These are phyloP conservation scores for Monochamus alternatus DNA, from an alignment of 2,888 invertebrate genomes.

Conservation along the genomic window DNA sequence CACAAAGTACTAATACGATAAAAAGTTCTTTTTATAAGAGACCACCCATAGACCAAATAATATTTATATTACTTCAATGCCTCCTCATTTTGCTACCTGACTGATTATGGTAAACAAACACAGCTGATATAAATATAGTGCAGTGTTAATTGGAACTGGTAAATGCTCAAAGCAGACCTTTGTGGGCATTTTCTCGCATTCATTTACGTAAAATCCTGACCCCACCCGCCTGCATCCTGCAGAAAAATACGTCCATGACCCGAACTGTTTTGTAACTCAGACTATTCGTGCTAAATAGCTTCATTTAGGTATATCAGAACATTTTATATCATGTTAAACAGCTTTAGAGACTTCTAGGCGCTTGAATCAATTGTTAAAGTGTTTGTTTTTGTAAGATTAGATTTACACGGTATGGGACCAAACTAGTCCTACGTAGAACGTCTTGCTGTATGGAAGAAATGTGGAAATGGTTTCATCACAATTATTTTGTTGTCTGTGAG, in stretches of 20 bases:
- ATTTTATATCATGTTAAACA: slow-evolving; percentile 34
- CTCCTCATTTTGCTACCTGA: no score
- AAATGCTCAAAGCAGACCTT: background rate
- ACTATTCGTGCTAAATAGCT: slow-evolving; percentile 24
- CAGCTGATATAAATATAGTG: no score
- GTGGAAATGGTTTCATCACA: slow-evolving; percentile 8
- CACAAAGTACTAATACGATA: no score
- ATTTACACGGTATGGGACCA: slow-evolving; percentile 57
- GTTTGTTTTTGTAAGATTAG: slow-evolving; percentile 33
- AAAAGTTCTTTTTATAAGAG: no score
- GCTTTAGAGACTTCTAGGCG: slow-evolving; percentile 30
- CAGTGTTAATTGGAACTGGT: background rate
- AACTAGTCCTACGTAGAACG: slow-evolving; percentile 53
- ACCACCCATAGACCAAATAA: no score
- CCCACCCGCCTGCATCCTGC: background rate
- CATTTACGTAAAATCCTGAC: background rate
- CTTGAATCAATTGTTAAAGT: slow-evolving; percentile 37
- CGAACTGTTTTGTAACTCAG: slow-evolving; percentile 45
- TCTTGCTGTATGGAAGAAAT: slow-evolving; percentile 37
- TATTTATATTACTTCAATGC: no score
- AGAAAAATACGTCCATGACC: slow-evolving; percentile 22
- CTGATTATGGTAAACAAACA: no score
- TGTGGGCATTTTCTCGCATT: background rate
- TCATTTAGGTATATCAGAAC: slow-evolving; percentile 25
- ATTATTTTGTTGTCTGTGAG: background rate